A percentile compares a stretch with the other conserved stretches of the same genome.
These are phyloP conservation scores for Atlantisia rogersi DNA, from an alignment of 2,113 vertebrate species.

Conservation along the genomic window DNA sequence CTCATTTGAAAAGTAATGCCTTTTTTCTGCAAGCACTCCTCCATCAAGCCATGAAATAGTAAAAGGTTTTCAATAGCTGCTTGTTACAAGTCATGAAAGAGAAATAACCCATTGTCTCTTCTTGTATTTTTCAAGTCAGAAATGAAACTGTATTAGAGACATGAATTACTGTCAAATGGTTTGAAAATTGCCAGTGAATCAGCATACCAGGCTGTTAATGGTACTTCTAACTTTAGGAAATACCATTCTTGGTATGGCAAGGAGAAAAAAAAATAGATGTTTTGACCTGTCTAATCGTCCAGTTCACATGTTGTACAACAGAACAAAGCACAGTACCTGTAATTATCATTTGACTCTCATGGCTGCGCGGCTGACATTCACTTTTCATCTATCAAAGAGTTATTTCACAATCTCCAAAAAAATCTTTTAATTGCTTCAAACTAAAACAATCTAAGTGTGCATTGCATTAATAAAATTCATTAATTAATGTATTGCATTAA, in stretches of 20 bases:
- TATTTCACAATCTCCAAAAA: neutral
- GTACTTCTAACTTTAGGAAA: neutral
- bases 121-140: neutral
- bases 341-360: neutral
- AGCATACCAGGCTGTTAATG: neutral
- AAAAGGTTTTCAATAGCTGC: neutral
- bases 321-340: neutral
- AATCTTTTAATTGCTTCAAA: neutral
- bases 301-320: neutral
- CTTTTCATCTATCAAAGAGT: neutral
- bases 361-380: neutral
- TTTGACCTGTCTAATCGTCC: neutral
- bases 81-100: neutral
- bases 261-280: neutral
- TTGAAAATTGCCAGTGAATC: neutral
- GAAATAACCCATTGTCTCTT: neutral
- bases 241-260: neutral
- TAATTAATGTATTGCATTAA: neutral
- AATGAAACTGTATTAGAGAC: neutral
- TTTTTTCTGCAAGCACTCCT: neutral
- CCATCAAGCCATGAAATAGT: neutral
- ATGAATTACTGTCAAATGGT: neutral
- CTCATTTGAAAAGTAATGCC: neutral
- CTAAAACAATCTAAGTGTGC: neutral
- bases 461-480: neutral